Conservation (phyloP, 2,888 invertebrate species). For the Odontothrips loti region DNA sequence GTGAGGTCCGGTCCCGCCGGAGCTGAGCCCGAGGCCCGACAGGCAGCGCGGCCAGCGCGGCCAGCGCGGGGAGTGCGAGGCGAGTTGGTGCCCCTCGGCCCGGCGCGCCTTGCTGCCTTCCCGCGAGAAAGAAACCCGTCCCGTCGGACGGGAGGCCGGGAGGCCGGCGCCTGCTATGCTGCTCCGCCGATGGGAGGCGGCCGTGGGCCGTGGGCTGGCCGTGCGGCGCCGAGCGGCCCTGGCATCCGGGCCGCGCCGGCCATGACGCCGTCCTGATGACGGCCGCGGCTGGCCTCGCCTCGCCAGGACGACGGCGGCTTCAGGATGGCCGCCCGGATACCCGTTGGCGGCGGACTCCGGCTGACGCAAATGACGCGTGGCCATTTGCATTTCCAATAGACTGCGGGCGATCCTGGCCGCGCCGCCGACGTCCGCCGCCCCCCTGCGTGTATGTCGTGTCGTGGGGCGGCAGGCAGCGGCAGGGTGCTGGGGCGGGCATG, state of each 20-base stretch:
- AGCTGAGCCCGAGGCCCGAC: not conserved
- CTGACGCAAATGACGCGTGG: not conserved
- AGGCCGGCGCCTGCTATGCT: not conserved
- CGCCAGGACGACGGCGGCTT: no score
- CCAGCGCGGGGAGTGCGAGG: no score
- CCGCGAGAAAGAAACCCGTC: constrained; percentile 4
- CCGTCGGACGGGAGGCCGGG: not conserved
- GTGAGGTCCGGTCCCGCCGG: not conserved
- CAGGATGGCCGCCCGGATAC: no score
- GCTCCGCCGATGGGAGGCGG: not conserved
- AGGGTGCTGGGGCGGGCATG: no score
- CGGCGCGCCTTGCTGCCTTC: not conserved
- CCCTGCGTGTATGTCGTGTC: not conserved
- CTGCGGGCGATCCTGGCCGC: not conserved
- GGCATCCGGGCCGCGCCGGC: not conserved
- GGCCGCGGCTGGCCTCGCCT: no score
- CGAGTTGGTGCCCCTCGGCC: not conserved
- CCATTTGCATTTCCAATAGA: constrained; percentile 7
- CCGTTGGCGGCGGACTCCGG: not conserved
- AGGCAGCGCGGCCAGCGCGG: no score
- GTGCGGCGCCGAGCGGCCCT: not conserved
- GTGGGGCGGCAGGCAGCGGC: no score
- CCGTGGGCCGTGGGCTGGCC: not conserved
- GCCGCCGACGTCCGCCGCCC: not conserved
- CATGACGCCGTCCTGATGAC: not conserved